Conservation (phyloP, 2,888 invertebrate genomes). For the Papilio demoleus region DNA sequence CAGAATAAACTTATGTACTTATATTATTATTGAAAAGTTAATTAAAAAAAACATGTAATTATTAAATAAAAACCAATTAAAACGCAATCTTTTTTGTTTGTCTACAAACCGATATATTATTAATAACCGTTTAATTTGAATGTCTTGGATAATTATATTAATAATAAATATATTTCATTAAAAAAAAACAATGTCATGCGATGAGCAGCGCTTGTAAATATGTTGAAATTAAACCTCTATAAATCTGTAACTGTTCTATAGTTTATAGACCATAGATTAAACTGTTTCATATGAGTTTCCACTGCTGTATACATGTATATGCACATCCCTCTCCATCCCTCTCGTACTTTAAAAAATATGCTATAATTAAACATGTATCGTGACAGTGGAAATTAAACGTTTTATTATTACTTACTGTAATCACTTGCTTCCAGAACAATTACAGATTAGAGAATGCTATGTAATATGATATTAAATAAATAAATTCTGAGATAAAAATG, state of each 20-base stretch:
- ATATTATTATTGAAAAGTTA: no score
- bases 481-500: background rate
- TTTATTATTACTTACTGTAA: background rate
- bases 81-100: no score
- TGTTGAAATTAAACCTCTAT: background rate
- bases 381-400: no score
- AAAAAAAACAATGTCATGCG: background rate
- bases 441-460: conserved; percentile 22
- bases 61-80: no score
- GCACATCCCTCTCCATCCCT: no score
- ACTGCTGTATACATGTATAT: no score
- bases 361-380: no score
- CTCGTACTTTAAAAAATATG: no score
- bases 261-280: background rate
- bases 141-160: background rate
- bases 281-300: background rate
- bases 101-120: no score
- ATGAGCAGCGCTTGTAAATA: background rate
- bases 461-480: background rate
- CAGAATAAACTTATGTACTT: no score
- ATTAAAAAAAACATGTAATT: no score
- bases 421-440: background rate
- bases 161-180: background rate
- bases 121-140: no score
- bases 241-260: conserved; percentile 1